phyloP scores from a whole-genome alignment of 2,888 invertebrate genomes.

The Agriopis aurantiaria region DNA sequence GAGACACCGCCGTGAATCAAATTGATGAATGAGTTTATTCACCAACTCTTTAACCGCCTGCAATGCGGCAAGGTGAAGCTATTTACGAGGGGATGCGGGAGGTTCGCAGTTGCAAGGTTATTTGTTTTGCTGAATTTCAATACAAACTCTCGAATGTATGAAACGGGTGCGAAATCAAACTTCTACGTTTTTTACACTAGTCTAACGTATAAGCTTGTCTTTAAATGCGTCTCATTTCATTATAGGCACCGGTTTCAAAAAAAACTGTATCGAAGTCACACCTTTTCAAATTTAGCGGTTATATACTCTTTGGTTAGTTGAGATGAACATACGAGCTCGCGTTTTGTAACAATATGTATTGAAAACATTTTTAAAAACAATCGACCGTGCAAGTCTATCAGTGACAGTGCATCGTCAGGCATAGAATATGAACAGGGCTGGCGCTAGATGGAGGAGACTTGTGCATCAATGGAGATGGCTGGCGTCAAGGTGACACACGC shows the following conservation, averaged over 20 bases:
- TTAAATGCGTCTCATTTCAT: too few species aligned
- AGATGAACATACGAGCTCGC: too few species aligned
- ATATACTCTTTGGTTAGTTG: not conserved
- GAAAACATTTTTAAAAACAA: not conserved
- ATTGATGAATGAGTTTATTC: conserved; percentile 76
- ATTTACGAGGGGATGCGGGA: conserved; percentile 22
- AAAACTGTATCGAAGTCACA: too few species aligned
- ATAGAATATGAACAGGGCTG: not conserved
- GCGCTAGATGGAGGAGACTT: too few species aligned
- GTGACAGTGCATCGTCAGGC: not conserved
- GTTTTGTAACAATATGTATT: too few species aligned
- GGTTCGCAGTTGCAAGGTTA: not conserved
- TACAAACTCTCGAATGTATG: too few species aligned
- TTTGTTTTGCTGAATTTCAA: not conserved
- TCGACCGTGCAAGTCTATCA: not conserved
- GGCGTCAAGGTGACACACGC: conserved; percentile 10
- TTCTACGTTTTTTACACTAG: too few species aligned
- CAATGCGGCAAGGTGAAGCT: conserved; percentile 56
- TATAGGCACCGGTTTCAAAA: too few species aligned
- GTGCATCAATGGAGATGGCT: not conserved
- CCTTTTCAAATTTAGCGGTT: too few species aligned
- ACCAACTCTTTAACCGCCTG: conserved; percentile 58
- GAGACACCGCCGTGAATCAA: conserved; percentile 51
- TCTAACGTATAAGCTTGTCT: too few species aligned
- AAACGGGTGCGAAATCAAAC: too few species aligned